Evolutionary conservation across 2,888 invertebrate genomes (phyloP).

Genomic region (Magallana nippona): DNA sequence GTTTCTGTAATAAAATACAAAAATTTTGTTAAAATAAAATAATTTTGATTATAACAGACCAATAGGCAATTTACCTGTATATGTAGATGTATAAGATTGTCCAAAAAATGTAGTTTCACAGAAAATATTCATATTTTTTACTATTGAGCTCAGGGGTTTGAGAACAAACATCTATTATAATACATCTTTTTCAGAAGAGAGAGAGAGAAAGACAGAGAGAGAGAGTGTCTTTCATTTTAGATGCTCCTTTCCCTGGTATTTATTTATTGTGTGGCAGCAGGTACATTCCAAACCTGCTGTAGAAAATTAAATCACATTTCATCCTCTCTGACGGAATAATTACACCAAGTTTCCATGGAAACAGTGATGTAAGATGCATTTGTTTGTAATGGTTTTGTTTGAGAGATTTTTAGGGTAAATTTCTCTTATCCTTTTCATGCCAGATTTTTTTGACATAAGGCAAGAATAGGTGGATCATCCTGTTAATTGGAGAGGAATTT

Average conservation of each 20-base stretch:
- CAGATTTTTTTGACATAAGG: neutral
- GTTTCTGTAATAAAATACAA: too few relatives aligned
- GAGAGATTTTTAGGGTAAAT: neutral
- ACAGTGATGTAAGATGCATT: slow-evolving; percentile 17
- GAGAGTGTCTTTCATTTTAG: too few relatives aligned
- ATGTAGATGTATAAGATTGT: too few relatives aligned
- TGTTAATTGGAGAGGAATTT: slow-evolving; percentile 5
- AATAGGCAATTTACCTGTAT: neutral
- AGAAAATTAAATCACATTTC: slow-evolving; percentile 23
- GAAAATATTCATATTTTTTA: too few relatives aligned
- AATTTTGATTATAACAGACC: neutral
- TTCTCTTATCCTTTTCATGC: slow-evolving; percentile 13
- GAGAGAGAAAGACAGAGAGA: too few relatives aligned
- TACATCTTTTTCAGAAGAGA: too few relatives aligned
- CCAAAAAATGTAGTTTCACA: too few relatives aligned
- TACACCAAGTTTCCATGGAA: slow-evolving; percentile 7
- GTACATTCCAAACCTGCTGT: slow-evolving; percentile 2
- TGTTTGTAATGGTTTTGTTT: slow-evolving; percentile 26
- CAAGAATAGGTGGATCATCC: neutral
- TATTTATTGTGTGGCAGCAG: neutral
- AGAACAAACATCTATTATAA: too few relatives aligned
- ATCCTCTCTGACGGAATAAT: slow-evolving; percentile 25
- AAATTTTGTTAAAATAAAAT: too few relatives aligned
- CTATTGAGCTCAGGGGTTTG: too few relatives aligned
- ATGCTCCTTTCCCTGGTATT: neutral